A percentile compares a stretch with the other conserved stretches of the same genome.
These are phyloP conservation scores for Sitophilus oryzae DNA, from an alignment of 1,140 invertebrate species.

Conservation along the genomic window DNA sequence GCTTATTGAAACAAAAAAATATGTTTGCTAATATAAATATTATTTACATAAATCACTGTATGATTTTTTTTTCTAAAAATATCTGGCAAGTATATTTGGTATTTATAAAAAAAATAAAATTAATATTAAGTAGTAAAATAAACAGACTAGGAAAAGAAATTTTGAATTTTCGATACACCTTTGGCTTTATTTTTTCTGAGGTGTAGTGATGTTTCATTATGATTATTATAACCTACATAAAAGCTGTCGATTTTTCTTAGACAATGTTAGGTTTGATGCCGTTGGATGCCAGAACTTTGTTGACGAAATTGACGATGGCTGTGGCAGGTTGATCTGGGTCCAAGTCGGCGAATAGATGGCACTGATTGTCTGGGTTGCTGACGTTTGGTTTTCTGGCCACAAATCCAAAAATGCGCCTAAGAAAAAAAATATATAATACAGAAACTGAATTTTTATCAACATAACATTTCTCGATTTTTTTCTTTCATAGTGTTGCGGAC, in stretches of 20 bases:
- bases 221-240: no score
- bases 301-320: conserved; percentile 94
- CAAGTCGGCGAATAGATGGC: conserved; percentile 93
- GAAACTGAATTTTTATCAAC: background rate
- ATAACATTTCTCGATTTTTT: no score
- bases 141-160: conserved; percentile 17
- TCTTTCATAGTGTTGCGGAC: no score
- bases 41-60: no score
- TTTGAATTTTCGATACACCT: conserved; percentile 1
- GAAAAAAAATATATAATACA: conserved; percentile 26
- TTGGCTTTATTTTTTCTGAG: conserved; percentile 1
- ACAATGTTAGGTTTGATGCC: conserved; percentile 53
- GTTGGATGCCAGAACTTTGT: conserved; percentile 74
- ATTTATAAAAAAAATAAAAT: conserved; percentile 11
- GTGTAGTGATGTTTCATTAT: conserved; percentile 9
- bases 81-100: no score
- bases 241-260: conserved; percentile 36
- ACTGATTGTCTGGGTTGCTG: conserved; percentile 85
- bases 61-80: no score
- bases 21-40: no score
- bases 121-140: conserved; percentile 10
- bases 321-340: conserved; percentile 92
- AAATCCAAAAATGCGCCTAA: conserved; percentile 87
- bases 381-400: conserved; percentile 78
- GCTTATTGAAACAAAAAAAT: no score